phyloP scores from a whole-genome alignment of 1,140 invertebrate genomes.

The Dendrolimus punctatus region DNA sequence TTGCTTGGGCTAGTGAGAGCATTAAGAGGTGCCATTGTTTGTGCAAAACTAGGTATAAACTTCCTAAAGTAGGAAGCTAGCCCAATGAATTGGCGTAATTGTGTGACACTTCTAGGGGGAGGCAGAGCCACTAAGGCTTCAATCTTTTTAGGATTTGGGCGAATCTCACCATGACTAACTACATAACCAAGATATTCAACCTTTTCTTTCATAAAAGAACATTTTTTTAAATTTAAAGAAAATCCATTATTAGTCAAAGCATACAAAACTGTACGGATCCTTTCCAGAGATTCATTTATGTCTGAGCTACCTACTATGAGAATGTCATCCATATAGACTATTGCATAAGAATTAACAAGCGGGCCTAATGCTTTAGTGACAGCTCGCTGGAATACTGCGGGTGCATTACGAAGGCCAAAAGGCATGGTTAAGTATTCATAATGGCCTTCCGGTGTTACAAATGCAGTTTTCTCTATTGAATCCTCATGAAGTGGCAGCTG shows the following conservation, averaged over 20 bases:
- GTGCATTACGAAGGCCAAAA: constrained; percentile 2
- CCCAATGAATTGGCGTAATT: constrained; percentile 27
- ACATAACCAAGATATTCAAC: constrained; percentile 25
- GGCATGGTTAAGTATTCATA: constrained; percentile 1
- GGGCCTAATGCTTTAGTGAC: constrained; percentile 6
- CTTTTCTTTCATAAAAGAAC: constrained; percentile 21
- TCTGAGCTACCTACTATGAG: background rate
- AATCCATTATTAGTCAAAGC: background rate
- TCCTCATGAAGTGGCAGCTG: too few relatives aligned
- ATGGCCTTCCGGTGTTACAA: too few relatives aligned
- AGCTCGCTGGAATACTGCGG: constrained; percentile 1
- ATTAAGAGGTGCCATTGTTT: constrained; percentile 20
- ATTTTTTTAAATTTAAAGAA: constrained; percentile 8
- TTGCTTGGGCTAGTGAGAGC: constrained; percentile 10
- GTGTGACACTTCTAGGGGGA: constrained; percentile 20
- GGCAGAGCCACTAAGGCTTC: constrained; percentile 16
- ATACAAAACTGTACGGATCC: constrained; percentile 1
- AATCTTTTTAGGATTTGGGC: constrained; percentile 20
- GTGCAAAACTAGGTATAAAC: constrained; percentile 18
- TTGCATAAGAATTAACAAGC: background rate
- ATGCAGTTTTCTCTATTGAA: too few relatives aligned
- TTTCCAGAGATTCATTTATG: background rate
- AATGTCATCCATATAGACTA: constrained; percentile 3
- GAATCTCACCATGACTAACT: constrained; percentile 15
- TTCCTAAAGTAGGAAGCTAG: constrained; percentile 21